Percentiles rank a stretch among this genome's conserved stretches.
Evolutionary conservation across 2,888 invertebrate genomes (phyloP).

Genomic region (Podabrus alpinus): DNA sequence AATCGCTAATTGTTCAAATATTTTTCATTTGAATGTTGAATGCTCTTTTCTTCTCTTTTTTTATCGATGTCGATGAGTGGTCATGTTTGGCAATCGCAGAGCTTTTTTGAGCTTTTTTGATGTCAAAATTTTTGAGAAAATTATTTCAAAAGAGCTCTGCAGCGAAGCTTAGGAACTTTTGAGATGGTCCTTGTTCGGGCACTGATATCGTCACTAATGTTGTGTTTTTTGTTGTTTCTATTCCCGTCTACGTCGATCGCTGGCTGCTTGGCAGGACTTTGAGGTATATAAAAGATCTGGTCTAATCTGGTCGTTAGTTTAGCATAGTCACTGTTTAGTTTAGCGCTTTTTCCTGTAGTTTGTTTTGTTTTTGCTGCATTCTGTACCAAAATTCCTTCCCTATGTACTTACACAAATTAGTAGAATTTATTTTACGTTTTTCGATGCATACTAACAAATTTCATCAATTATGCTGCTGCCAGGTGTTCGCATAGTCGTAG

Average conservation of each 20-base stretch:
- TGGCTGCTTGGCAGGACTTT: conserved; percentile 78
- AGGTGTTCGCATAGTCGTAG: conserved; percentile 40
- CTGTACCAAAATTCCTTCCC: conserved; percentile 26
- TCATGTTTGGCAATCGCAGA: conserved; percentile 48
- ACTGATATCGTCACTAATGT: conserved; percentile 62
- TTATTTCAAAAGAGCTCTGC: conserved; percentile 43
- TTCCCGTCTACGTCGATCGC: conserved; percentile 64
- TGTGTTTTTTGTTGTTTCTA: conserved; percentile 65
- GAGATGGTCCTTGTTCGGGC: conserved; percentile 82
- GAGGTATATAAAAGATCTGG: conserved; percentile 68
- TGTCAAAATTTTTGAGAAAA: neutral
- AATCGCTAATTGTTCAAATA: conserved; percentile 30
- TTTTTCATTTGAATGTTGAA: conserved; percentile 51
- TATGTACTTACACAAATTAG: conserved; percentile 18
- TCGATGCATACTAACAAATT: conserved; percentile 18
- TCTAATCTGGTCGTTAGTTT: conserved; percentile 55
- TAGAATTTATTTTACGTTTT: conserved; percentile 16
- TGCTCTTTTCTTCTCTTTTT: conserved; percentile 48
- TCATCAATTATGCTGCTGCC: conserved; percentile 31
- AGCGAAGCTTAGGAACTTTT: conserved; percentile 79
- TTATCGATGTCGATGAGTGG: conserved; percentile 53
- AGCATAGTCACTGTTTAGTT: conserved; percentile 56
- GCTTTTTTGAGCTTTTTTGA: conserved; percentile 36
- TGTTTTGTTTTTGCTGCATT: conserved; percentile 45
- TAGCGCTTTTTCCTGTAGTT: conserved; percentile 56